Evolutionary conservation across 2,797 vertebrate species (phyloP).

Genomic region (Darevskia nairensis): DNA sequence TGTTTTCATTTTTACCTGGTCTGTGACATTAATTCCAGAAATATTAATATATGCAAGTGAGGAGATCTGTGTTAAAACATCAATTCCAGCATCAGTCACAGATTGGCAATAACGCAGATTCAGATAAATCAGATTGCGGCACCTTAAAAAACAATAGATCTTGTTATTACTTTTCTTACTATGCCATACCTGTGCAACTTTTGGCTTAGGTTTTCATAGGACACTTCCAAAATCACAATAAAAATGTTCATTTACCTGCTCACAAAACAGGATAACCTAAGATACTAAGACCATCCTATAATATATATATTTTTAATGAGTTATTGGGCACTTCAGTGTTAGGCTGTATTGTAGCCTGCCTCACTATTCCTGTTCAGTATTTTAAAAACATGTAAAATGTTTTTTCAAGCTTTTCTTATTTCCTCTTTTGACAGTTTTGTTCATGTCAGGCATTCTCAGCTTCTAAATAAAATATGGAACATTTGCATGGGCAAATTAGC

Average conservation of each 20-base stretch:
- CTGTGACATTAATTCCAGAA: conserved; percentile 83
- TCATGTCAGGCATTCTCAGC: neutral
- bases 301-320: no score
- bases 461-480: neutral
- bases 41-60: conserved; percentile 84
- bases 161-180: neutral
- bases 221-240: neutral
- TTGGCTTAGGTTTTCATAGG: neutral
- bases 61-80: conserved; percentile 75
- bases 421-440: neutral
- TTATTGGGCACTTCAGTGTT: neutral
- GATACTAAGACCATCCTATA: no score
- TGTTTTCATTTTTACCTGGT: conserved; percentile 80
- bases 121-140: conserved; percentile 79
- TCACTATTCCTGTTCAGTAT: neutral
- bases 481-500: neutral
- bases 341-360: neutral
- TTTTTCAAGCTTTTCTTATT: neutral
- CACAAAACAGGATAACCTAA: no score
- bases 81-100: conserved; percentile 81
- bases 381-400: neutral
- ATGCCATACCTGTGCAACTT: neutral
- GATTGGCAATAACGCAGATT: conserved; percentile 83
- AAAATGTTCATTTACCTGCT: no score
- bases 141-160: conserved; percentile 72